Evolutionary conservation across 2,888 invertebrate genomes (phyloP).

Genomic region (Cylindroiulus punctatus): DNA sequence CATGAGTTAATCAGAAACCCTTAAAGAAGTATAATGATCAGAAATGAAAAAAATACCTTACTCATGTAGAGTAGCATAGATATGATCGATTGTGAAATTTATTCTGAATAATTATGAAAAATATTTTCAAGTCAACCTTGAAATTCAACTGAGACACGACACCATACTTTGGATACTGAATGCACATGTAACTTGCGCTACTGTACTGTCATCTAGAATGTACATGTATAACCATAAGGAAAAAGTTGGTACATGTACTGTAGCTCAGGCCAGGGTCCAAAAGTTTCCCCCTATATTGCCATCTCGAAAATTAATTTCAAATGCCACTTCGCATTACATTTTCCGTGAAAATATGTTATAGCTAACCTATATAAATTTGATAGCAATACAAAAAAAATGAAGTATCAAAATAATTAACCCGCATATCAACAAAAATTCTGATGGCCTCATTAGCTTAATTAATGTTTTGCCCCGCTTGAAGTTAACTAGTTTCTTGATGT

Average conservation of each 20-base stretch:
- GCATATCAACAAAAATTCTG: neutral
- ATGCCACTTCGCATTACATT: neutral
- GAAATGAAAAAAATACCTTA: neutral
- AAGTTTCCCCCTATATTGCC: neutral
- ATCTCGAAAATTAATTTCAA: neutral
- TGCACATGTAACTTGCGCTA: too few relatives aligned
- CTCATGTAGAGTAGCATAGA: neutral
- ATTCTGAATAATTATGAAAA: neutral
- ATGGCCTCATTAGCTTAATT: constrained; percentile 40
- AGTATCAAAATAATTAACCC: neutral
- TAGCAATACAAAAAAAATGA: neutral
- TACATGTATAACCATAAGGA: too few relatives aligned
- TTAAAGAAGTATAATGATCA: neutral
- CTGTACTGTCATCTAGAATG: too few relatives aligned
- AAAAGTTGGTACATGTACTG: neutral
- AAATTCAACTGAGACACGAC: neutral
- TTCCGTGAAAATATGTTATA: neutral
- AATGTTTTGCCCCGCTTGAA: neutral
- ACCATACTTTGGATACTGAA: too few relatives aligned
- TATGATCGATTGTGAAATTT: neutral
- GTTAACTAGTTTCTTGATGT: neutral
- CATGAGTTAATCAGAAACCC: neutral
- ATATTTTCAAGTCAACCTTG: neutral
- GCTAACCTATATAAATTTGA: constrained; percentile 41
- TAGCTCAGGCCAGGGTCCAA: neutral